Evolutionary conservation across 2,113 vertebrate genomes (phyloP).

Genomic region (Nerophis lumbriciformis): DNA sequence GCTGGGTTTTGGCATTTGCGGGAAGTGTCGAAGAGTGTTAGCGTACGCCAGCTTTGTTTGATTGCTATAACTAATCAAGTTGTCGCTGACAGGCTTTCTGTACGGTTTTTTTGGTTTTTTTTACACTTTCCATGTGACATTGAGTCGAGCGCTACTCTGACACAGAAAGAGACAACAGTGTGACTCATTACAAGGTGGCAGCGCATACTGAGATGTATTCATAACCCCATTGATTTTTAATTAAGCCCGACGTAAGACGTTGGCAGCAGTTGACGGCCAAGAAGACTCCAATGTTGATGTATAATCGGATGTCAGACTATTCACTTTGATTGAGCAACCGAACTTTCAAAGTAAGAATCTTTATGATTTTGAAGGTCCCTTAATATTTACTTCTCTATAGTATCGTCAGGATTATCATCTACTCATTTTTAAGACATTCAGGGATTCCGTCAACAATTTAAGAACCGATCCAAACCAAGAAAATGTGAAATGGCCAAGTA

Average conservation of each 20-base stretch:
- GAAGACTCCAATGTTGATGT: no score
- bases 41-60: constrained; percentile 46
- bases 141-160: constrained; percentile 41
- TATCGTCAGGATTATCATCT: no score
- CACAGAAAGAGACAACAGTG: constrained; percentile 38
- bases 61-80: constrained; percentile 55
- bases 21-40: constrained; percentile 51
- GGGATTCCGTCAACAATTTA: no score
- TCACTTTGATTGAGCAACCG: no score
- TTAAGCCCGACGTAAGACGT: not conserved
- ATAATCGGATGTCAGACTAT: no score
- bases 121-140: constrained; percentile 41
- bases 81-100: constrained; percentile 41
- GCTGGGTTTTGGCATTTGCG: constrained; percentile 54
- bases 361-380: no score
- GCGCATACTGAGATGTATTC: constrained; percentile 3
- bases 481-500: no score
- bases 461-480: no score
- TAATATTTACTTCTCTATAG: no score
- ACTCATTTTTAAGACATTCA: no score
- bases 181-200: constrained; percentile 25
- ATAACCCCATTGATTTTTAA: not conserved
- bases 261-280: not conserved
- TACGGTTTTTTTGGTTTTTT: constrained; percentile 33
- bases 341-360: no score